Evolutionary conservation across 2,113 vertebrate genomes (phyloP).

Genomic region (Machaerirhynchus nigripectus): DNA sequence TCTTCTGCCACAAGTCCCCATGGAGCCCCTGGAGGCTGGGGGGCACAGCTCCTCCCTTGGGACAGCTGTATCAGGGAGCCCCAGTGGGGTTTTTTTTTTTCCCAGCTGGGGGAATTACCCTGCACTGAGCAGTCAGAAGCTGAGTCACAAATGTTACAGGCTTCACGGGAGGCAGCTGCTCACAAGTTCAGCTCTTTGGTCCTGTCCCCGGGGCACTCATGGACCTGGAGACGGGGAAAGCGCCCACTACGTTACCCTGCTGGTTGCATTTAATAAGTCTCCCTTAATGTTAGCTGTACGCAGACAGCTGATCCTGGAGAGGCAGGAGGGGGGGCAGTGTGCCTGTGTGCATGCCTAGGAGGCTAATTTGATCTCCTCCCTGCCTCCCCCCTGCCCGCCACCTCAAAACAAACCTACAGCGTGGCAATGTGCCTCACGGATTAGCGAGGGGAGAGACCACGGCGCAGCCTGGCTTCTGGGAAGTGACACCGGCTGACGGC

Average conservation of each 20-base stretch:
- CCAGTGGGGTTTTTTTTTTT: fast-evolving
- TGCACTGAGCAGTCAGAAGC: neutral
- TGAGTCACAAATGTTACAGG: fast-evolving
- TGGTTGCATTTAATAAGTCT: neutral
- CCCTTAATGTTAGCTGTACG: fast-evolving
- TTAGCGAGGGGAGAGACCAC: neutral
- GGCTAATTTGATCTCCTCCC: neutral
- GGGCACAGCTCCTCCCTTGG: neutral
- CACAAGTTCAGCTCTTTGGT: neutral
- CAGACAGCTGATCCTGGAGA: neutral
- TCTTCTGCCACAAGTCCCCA: neutral
- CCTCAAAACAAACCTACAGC: neutral
- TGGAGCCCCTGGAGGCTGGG: neutral
- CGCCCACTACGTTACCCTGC: fast-evolving
- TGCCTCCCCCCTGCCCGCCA: neutral
- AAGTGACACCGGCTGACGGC: neutral
- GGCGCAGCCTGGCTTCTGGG: neutral
- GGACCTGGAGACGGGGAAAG: neutral
- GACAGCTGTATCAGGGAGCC: fast-evolving
- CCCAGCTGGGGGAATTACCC: neutral
- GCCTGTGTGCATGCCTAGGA: neutral
- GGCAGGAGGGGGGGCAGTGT: neutral
- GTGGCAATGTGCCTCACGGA: neutral
- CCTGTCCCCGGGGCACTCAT: neutral
- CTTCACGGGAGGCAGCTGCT: neutral